Percentiles rank a stretch among this genome's conserved stretches.
These are phyloP conservation scores for Torymus aiolomorphi DNA, from an alignment of 2,888 invertebrate species.

Conservation along the genomic window DNA sequence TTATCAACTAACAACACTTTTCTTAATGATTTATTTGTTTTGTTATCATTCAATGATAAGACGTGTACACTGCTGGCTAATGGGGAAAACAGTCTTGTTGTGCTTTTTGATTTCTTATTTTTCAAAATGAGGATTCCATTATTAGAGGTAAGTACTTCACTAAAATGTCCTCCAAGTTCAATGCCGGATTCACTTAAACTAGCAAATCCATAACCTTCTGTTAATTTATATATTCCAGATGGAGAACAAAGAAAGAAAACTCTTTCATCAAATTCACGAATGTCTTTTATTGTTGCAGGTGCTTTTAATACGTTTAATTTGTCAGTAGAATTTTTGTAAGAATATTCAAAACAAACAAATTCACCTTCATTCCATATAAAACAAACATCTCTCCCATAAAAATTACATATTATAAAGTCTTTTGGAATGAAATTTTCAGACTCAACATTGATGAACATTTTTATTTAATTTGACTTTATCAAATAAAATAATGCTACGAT, in stretches of 20 bases:
- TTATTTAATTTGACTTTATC: background rate
- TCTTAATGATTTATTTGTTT: conserved; percentile 57
- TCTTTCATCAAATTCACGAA: conserved; percentile 64
- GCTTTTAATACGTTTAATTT: conserved; percentile 57
- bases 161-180: conserved; percentile 64
- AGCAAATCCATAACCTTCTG: conserved; percentile 61
- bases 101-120: conserved; percentile 64
- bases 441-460: conserved; percentile 59
- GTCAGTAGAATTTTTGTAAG: conserved; percentile 30
- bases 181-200: conserved; percentile 66
- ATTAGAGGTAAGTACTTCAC: conserved; percentile 61
- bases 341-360: conserved; percentile 64
- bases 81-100: conserved; percentile 59
- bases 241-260: conserved; percentile 68
- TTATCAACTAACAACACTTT: conserved; percentile 53
- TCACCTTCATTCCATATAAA: conserved; percentile 67
- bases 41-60: conserved; percentile 52
- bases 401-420: conserved; percentile 65
- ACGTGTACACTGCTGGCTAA: conserved; percentile 28
- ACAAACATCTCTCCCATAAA: conserved; percentile 66
- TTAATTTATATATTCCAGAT: conserved; percentile 67
- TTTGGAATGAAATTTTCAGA: conserved; percentile 59
- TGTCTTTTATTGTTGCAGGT: conserved; percentile 64
- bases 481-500: too few species aligned
- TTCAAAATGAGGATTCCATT: conserved; percentile 62